A percentile compares a stretch with the other conserved stretches of the same genome.
Conservation (phyloP, 1,140 invertebrate genomes). For the Cyphomyrmex costatus region DNA sequence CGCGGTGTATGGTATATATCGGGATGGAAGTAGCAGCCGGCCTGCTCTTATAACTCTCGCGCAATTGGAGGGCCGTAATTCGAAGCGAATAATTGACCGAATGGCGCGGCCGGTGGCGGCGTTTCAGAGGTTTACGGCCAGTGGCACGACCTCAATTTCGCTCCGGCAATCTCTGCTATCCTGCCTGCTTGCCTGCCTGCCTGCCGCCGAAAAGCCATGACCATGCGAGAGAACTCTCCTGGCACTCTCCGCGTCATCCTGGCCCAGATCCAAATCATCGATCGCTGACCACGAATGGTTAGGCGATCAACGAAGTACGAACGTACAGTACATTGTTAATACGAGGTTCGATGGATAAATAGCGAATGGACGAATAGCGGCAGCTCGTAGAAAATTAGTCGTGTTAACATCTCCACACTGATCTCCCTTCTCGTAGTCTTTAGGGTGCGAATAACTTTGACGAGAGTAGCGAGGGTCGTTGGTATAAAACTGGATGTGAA, state of each 20-base stretch:
- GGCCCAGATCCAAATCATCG: conserved; percentile 64
- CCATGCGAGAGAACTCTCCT: conserved; percentile 24
- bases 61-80: conserved; percentile 71
- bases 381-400: conserved; percentile 23
- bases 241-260: conserved; percentile 49
- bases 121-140: conserved; percentile 71
- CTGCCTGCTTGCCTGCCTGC: conserved; percentile 25
- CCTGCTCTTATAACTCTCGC: conserved; percentile 68
- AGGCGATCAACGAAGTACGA: conserved; percentile 40
- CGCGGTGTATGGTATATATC: conserved; percentile 30
- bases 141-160: conserved; percentile 73
- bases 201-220: conserved; percentile 47
- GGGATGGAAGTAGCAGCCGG: conserved; percentile 49
- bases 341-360: background rate
- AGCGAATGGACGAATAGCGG: conserved; percentile 1
- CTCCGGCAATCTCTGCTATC: conserved; percentile 64
- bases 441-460: background rate
- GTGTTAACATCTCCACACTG: conserved; percentile 1
- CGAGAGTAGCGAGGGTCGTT: background rate
- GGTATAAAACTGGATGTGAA: background rate
- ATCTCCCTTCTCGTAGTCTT: background rate
- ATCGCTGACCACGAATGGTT: conserved; percentile 45
- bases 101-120: conserved; percentile 69
- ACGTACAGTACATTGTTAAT: conserved; percentile 46
- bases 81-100: conserved; percentile 73